Conservation (phyloP, 2,888 invertebrate genomes). For the Philereme transversata region DNA sequence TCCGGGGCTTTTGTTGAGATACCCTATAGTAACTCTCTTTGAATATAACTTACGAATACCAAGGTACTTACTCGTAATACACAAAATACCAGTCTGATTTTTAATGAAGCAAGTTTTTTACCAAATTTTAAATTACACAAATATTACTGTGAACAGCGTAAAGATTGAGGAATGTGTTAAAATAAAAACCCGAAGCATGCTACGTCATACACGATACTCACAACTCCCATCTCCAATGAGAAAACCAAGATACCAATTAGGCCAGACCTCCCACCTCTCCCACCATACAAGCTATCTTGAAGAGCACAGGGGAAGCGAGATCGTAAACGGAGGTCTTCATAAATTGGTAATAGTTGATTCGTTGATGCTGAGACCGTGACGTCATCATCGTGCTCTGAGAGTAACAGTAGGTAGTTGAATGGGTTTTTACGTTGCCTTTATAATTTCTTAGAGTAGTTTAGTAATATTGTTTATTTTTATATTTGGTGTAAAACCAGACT, state of each 20-base stretch:
- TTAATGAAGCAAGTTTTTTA: background rate
- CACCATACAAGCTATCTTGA: slow-evolving; percentile 1
- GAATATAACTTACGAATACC: too few relatives aligned
- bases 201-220: slow-evolving; percentile 35
- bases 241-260: slow-evolving; percentile 21
- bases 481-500: background rate
- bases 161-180: slow-evolving; percentile 45
- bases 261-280: slow-evolving; percentile 10
- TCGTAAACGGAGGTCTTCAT: slow-evolving; percentile 31
- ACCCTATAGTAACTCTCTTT: too few relatives aligned
- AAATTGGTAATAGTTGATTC: slow-evolving; percentile 32
- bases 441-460: slow-evolving; percentile 38
- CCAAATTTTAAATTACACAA: background rate
- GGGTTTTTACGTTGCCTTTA: slow-evolving; percentile 50
- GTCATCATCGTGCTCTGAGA: slow-evolving; percentile 36
- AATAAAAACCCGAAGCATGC: slow-evolving; percentile 29
- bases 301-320: slow-evolving; percentile 1
- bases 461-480: background rate
- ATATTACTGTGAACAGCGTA: slow-evolving; percentile 5
- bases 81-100: too few relatives aligned
- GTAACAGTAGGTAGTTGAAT: slow-evolving; percentile 36
- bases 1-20: too few relatives aligned
- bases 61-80: too few relatives aligned
- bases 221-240: slow-evolving; percentile 8
- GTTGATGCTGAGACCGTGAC: slow-evolving; percentile 37